Evolutionary conservation across 2,888 invertebrate species (phyloP), one percentile per base, ranked within the genome.

Genomic region (Aporophyla lueneburgensis): DNA sequence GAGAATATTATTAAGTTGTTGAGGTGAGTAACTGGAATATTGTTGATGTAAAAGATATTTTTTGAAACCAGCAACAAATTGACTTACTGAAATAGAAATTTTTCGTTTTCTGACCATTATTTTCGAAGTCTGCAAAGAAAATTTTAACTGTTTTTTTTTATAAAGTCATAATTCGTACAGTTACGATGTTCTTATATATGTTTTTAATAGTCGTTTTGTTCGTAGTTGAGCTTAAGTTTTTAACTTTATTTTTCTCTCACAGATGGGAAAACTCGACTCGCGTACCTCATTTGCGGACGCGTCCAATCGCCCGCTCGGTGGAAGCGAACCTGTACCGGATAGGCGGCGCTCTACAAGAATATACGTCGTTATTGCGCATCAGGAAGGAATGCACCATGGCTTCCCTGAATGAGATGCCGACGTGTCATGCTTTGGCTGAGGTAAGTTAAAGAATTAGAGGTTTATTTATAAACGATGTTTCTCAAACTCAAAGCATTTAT

Each of bases 191-290:
- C n/a, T n/a, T n/a, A n/a, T n/a, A n/a, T 33, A 33, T 33, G 33
- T 49, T 53, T 53, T 53, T 21, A 53, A 1, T 21, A 21, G 10
- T 5, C 21, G 43, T 43, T 43, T 46, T 46, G 10, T 2, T 46
- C 10, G 12, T 51, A 51, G 19, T 54, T n/a, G 54, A 7, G 3
- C 7, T 24, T 16, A 24, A 9, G 19, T 51, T 21, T 21, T 51
- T 51, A 51, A 51, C 19, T 51, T 51, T 19, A 2, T 56, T 56
- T 9, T 10, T 43, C 1, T 16, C 6, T 21, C 16, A 54, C n/a
- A 98, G 97, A 85, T 98, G 98, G 98, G 98, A 98, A 92, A 97
- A 97, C 82, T 97, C 97, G 0, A 92, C 89, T 16, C 94, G 93
- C 59, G 94, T 95, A 14, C 54, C 90, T 0, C 94, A 94, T 56